phyloP scores from a whole-genome alignment of 2,113 vertebrate genomes.

The Pitta sordida region DNA sequence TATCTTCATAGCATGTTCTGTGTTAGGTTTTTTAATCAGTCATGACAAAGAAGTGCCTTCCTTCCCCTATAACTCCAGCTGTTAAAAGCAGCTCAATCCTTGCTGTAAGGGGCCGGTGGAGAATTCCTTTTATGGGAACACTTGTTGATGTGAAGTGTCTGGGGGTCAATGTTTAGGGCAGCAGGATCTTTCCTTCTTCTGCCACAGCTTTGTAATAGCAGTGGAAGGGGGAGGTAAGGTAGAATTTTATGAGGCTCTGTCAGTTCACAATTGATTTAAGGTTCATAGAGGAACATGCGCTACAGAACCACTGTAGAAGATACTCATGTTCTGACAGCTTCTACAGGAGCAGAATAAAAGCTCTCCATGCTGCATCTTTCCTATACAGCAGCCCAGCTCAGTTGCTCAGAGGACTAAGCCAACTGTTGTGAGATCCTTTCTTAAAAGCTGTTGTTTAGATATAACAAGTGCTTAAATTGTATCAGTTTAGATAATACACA shows the following conservation, averaged over 20 bases:
- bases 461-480: neutral
- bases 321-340: neutral
- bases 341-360: constrained; percentile 1
- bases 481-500: neutral
- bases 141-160: neutral
- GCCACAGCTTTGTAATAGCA: neutral
- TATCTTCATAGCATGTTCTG: neutral
- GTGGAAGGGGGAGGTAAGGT: neutral
- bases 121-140: constrained; percentile 7
- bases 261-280: constrained; percentile 29
- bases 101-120: neutral
- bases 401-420: neutral
- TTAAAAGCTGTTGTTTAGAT: neutral
- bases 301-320: neutral
- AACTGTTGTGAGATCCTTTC: neutral
- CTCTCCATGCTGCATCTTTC: neutral
- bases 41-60: neutral
- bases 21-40: neutral
- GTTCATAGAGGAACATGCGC: neutral
- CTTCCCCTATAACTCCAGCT: neutral
- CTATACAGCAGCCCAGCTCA: neutral
- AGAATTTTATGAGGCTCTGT: neutral
- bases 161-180: neutral
- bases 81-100: neutral
- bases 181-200: neutral